Evolutionary conservation across 2,888 invertebrate species (phyloP), one percentile per base, ranked within the genome.

Genomic region (Pinctada fucata): DNA sequence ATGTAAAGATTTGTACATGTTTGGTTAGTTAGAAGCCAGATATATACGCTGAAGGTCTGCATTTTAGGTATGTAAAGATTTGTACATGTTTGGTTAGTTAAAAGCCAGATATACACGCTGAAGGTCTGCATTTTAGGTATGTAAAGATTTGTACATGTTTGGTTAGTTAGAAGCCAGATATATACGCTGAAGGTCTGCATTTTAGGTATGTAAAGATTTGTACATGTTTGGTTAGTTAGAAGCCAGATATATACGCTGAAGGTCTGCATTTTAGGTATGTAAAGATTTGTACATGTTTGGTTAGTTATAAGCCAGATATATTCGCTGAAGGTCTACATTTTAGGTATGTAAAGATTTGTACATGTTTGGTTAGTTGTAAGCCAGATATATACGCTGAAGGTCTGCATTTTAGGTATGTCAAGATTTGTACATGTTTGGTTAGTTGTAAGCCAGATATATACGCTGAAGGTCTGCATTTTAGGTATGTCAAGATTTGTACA

Each of bases 381-480:
- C 31, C 16, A 58, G 58, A 58, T 58, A 45, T 67, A 6, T 13
- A 45, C 67, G 6, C 16, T 67, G 16, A 67, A n/a, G 16, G 67
- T 13, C 16, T 67, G 67, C 45, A 67, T 67, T 31, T 67, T 67
- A 67, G 16, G 67, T 45, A 67, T 13, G 31, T 31, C 0, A 31
- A 31, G 31, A 31, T 31, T 31, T 10, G 58, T 58, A 58, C 58
- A 58, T 6, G 6, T 31, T 31, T 31, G 31, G 31, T 31, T 31
- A 31, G 31, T 31, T 31, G 1, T 0, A 97, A 99, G 92, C 95
- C 95, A 88, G 96, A 97, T 80, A 96, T 99, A 48, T 96, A 96
- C 94, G 94, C 96, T n/a, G 99, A 99, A 94, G 99, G 99, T 78
- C 94, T 99, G 87, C 99, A 99, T 93, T 99, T 99, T 92, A 95